Base-by-base conservation (phyloP, 2,797 vertebrate genomes). In the Thripadectes ignobilis region DNA sequence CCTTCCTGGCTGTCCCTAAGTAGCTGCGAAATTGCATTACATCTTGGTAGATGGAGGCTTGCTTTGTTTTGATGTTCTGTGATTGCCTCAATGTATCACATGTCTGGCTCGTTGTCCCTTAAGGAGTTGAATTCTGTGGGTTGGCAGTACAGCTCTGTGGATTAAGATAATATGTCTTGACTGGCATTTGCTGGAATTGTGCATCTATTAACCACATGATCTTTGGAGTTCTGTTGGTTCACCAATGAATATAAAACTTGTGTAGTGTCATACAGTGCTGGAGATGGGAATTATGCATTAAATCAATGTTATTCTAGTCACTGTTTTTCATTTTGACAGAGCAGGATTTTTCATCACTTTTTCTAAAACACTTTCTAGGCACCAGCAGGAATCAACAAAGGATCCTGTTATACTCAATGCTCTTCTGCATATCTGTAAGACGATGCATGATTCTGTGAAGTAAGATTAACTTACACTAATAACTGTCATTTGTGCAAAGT, bases 381-480 rank as follows among this genome's bases (percentile, higher is more conserved):
- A 99, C 82, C 99, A 99, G 92, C 98, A 99, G 93, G 99, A 99
- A 91, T 93, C 98, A 12, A 99, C 99, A 9, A 99, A 99, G 97
- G 99, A 99, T 85, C 99, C 99, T 0, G 99, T 99, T 74, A 99
- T 99, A 82, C 99, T 99, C 77, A 99, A 99, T 13, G 99, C 99
- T 65, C 98, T 99, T 89, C 96, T 99, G 92, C 99, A 99, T 16
- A 98, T 99, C 96, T 99, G 99, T 97, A 99, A 99, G 98, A 99
- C 98, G 23, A 99, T 99, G 99, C 99, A 99, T 4, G 99, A 99
- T 95, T 99, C 99, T 14, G 99, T 99, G 85, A 99, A 99, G 99
- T 99, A 98, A 97, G 98, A 63, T 48, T 27, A 62, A 21, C 12
- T 79, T 78, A 32, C 63, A 3, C 32, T 67, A 12, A 29, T 74